phyloP scores from a whole-genome alignment of 2,888 invertebrate species.

The Azorinus chamasolen region DNA sequence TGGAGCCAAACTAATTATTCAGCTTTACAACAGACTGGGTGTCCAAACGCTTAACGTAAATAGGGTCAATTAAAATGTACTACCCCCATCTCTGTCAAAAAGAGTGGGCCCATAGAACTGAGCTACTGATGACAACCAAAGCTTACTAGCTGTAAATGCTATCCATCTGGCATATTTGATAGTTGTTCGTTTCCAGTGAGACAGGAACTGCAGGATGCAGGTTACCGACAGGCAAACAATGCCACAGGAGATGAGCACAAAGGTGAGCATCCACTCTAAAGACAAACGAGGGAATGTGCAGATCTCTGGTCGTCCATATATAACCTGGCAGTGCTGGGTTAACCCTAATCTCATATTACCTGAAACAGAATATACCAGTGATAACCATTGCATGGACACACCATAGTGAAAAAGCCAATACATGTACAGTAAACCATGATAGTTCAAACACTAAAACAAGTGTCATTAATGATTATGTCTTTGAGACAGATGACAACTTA shows the following conservation, averaged over 20 bases:
- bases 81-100: too few species aligned
- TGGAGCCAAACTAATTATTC: too few species aligned
- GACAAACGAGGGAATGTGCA: constrained; percentile 74
- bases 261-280: constrained; percentile 76
- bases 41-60: too few species aligned
- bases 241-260: constrained; percentile 74
- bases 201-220: constrained; percentile 70
- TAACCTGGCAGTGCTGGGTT: constrained; percentile 75
- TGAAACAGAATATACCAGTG: constrained; percentile 31
- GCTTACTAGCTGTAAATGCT: constrained; percentile 79
- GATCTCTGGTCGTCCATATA: constrained; percentile 71
- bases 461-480: too few species aligned
- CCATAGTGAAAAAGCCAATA: too few species aligned
- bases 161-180: constrained; percentile 79
- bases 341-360: constrained; percentile 75
- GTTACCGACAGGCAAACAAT: constrained; percentile 76
- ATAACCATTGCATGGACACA: neutral
- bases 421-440: too few species aligned
- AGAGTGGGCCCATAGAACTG: too few species aligned
- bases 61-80: too few species aligned
- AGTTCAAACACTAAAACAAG: too few species aligned
- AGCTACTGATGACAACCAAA: too few species aligned
- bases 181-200: constrained; percentile 75
- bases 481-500: too few species aligned
- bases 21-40: too few species aligned